phyloP scores from a whole-genome alignment of 2,113 vertebrate species.

The Rhea americana region DNA sequence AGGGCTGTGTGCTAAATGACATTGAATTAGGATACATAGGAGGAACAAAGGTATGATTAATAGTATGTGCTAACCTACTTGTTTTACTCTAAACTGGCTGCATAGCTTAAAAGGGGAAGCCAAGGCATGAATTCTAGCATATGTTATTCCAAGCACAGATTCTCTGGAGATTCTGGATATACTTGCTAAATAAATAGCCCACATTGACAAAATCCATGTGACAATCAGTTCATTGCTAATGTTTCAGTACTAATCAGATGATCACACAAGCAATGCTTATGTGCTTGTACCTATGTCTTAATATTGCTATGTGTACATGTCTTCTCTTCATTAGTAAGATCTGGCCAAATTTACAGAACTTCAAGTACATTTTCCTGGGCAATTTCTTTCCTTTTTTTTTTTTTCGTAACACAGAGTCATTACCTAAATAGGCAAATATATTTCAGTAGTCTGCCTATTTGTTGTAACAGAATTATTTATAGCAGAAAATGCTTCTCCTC shows the following conservation, averaged over 20 bases:
- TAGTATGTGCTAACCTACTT: conserved; percentile 1
- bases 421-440: not conserved
- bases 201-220: not conserved
- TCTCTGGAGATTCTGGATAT: not conserved
- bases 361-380: not conserved
- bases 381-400: not conserved
- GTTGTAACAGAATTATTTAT: not conserved
- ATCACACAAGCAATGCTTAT: too few relatives aligned
- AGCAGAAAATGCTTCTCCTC: not conserved
- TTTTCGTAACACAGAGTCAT: not conserved
- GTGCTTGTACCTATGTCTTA: not conserved
- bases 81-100: conserved; percentile 14
- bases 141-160: not conserved
- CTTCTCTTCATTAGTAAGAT: not conserved
- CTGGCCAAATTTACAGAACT: not conserved
- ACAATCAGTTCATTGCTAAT: not conserved
- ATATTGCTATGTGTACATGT: not conserved
- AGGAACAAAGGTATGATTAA: conserved; percentile 51
- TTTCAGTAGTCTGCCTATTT: not conserved
- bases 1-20: not conserved
- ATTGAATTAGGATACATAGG: not conserved
- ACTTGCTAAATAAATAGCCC: not conserved
- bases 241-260: not conserved
- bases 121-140: not conserved
- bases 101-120: not conserved